Base-by-base conservation (phyloP, 2,797 vertebrate genomes). In the Channa striata region DNA sequence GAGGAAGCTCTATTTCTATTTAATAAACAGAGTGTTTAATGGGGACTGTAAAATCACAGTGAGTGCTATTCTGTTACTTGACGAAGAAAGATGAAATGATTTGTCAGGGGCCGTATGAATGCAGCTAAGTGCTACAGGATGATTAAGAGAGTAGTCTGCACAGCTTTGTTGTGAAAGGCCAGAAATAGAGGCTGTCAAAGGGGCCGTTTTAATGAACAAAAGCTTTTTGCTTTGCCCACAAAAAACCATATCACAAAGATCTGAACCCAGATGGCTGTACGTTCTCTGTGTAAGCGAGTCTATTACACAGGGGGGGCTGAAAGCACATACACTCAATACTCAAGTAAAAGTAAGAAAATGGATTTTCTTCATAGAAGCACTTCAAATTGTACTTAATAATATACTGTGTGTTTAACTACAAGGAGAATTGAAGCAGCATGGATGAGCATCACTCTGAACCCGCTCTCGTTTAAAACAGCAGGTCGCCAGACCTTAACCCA, bases 21-120 rank as follows among this genome's bases (percentile, higher is more conserved):
- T 73, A 77, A 80, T 88, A 69, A 85, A 70, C 74, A 68, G 4
- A 7, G 65, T 37, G 13, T 56, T 77, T 82, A 81, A 47, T 67
- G 59, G 44, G 51, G 68, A 61, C 59, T 42, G 66, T 68, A 68
- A 80, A 82, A 83, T 80, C 63, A 79, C 72, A 65, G 37, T 43
- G 34, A 54, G 64, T 1, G 1, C 57, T 25, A 36, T 30, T 78
- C 54, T 77, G 65, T 77, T 73, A 23, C 83, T 76, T 71, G 56
- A 43, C 54, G 69, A 72, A 36, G 53, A 61, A 19, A 46, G 60
- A 77, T 65, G 17, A 60, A 82, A 56, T 51, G 59, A 85, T 89
- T 86, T 75, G 68, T 86, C 79, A 62, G 42, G 63, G 65, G 83
- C 75, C 57, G 25, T 52, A 17, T 66, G 58, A 80, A 65, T 75